phyloP scores from a whole-genome alignment of 1,140 invertebrate genomes.

The Lerema accius region DNA sequence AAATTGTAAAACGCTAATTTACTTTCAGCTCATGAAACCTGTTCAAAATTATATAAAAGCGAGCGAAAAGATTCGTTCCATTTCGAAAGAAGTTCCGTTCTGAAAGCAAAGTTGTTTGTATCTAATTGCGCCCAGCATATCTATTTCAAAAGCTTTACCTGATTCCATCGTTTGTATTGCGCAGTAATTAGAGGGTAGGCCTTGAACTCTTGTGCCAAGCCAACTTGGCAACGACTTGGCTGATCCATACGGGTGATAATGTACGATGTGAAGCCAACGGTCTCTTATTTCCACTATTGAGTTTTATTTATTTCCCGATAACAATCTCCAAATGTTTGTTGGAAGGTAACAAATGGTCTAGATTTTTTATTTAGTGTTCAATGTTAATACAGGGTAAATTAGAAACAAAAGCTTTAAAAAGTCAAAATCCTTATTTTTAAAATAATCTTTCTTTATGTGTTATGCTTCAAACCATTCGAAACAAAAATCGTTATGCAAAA shows the following conservation, averaged over 20 bases:
- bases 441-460: no score
- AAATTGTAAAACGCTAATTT: conserved; percentile 4
- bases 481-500: no score
- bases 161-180: conserved; percentile 44
- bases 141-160: conserved; percentile 44
- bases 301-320: conserved; percentile 19
- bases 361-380: not conserved
- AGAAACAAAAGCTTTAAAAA: no score
- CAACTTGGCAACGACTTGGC: conserved; percentile 29
- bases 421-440: no score
- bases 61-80: no score
- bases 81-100: no score
- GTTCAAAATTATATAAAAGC: not conserved
- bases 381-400: no score
- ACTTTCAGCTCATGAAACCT: not conserved
- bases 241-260: conserved; percentile 19
- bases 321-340: not conserved
- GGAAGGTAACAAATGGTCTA: not conserved
- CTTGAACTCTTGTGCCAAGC: conserved; percentile 40
- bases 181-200: conserved; percentile 44
- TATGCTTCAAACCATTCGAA: no score
- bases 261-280: conserved; percentile 12
- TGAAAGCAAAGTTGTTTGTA: conserved; percentile 7
- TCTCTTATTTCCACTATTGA: conserved; percentile 8
- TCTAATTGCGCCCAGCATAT: conserved; percentile 38